phyloP scores from a whole-genome alignment of 2,113 vertebrate genomes.

The Sisor rabdophorus region DNA sequence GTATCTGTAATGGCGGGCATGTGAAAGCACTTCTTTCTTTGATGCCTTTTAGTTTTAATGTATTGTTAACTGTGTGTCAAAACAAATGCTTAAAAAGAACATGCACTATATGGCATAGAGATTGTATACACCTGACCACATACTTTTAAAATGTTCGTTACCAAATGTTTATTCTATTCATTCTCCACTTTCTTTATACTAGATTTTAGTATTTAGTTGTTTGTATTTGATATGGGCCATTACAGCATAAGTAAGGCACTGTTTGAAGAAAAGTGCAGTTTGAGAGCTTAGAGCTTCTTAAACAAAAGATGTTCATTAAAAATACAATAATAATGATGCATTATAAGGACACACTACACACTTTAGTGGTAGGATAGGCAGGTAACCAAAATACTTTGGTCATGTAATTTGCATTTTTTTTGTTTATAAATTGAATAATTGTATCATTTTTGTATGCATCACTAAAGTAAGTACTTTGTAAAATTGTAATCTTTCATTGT shows the following conservation, averaged over 20 bases:
- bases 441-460: neutral
- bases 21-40: neutral
- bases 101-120: neutral
- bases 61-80: slow-evolving; percentile 4
- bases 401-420: neutral
- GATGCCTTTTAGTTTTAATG: neutral
- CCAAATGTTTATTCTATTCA: neutral
- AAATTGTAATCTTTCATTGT: neutral
- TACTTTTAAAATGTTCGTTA: neutral
- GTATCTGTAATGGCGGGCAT: slow-evolving; percentile 55
- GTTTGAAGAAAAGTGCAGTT: too few relatives aligned
- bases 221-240: too few relatives aligned
- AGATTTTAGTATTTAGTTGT: neutral
- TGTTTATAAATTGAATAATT: neutral
- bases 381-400: too few relatives aligned
- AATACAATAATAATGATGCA: neutral
- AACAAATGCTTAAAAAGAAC: neutral
- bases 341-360: neutral
- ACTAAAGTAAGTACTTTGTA: neutral
- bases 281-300: neutral
- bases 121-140: neutral
- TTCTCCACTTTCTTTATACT: too few relatives aligned
- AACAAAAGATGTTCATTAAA: neutral
- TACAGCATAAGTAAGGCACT: too few relatives aligned
- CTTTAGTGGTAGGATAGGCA: neutral